Conservation (phyloP, 1,140 invertebrate species). For the silkworm (Bombyx mori) region ASM3026992v2 NC_085120.1:10694501-10695000, state of each 20-base stretch:
- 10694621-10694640: constrained; percentile 14
- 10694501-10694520: constrained; percentile 20
- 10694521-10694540: constrained; percentile 16
- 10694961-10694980: constrained; percentile 14
- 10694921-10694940: constrained; percentile 13
- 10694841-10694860: constrained; percentile 12
- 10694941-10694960: constrained; percentile 15
- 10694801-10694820: no score
- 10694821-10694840: constrained; percentile 11
- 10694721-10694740: constrained; percentile 9
- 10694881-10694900: constrained; percentile 7
- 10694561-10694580: constrained; percentile 14
- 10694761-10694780: no score
- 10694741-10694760: constrained; percentile 2
- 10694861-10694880: constrained; percentile 9
- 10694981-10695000: constrained; percentile 8
- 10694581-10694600: constrained; percentile 21
- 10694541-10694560: constrained; percentile 8
- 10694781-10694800: no score
- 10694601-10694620: constrained; percentile 13
- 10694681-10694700: constrained; percentile 24
- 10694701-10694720: constrained; percentile 15
- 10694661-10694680: constrained; percentile 23
- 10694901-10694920: constrained; percentile 17
- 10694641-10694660: constrained; percentile 18